Percentiles rank a stretch among this genome's conserved stretches.
Evolutionary conservation across 2,113 vertebrate genomes (phyloP).

Genomic region (Chloropsis cyanopogon): DNA sequence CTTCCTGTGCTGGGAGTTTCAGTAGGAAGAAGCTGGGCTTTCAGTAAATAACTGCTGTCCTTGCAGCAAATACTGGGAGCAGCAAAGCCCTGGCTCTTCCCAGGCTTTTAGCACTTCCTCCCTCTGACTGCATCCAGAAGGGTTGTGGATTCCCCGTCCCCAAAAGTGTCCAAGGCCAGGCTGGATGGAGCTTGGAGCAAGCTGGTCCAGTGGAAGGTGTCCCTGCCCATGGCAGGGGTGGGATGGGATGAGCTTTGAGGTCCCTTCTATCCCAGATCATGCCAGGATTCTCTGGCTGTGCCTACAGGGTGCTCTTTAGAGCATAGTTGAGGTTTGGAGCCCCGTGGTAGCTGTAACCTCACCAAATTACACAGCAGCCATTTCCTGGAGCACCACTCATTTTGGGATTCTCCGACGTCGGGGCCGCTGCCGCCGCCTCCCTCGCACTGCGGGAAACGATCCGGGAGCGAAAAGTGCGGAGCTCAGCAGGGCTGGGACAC

Average conservation of each 20-base stretch:
- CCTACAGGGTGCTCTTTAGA: not conserved
- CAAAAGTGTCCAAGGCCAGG: not conserved
- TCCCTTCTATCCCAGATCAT: not conserved
- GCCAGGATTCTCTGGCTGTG: not conserved
- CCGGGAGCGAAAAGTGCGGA: not conserved
- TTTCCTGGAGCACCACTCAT: conserved; percentile 4
- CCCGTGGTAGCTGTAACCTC: not conserved
- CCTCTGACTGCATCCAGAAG: not conserved
- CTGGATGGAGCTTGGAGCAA: not conserved
- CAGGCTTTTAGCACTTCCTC: not conserved
- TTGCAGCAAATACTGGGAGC: not conserved
- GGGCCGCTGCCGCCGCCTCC: not conserved
- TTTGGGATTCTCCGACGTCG: not conserved
- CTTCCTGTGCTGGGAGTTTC: not conserved
- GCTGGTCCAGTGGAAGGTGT: not conserved
- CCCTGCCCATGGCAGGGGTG: not conserved
- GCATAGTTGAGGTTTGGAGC: not conserved
- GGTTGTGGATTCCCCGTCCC: not conserved
- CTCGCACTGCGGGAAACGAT: not conserved
- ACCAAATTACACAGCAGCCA: not conserved
- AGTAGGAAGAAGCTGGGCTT: fast-evolving
- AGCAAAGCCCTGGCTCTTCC: not conserved
- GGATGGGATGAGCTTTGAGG: not conserved
- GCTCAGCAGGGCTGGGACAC: not conserved
- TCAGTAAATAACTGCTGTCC: not conserved